phyloP scores from a whole-genome alignment of 1,140 invertebrate species.

The Drosophila ohnishii region DNA sequence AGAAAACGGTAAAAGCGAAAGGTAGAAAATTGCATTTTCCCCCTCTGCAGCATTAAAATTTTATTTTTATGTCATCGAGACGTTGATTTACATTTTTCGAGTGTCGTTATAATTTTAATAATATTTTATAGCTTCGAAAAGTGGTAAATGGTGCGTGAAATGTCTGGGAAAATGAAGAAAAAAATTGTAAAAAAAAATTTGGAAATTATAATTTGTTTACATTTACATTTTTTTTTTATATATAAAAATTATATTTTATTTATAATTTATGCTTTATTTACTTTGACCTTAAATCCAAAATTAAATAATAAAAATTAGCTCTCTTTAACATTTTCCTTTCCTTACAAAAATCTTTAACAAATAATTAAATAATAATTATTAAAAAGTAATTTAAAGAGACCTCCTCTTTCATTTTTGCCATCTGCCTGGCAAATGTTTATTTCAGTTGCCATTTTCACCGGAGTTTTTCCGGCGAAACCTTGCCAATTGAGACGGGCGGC shows the following conservation, averaged over 20 bases:
- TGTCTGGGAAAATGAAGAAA: constrained; percentile 5
- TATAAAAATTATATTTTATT: no score
- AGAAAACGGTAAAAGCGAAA: constrained; percentile 5
- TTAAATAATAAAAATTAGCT: no score
- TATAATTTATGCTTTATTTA: no score
- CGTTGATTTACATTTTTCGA: constrained; percentile 77
- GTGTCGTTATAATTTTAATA: constrained; percentile 76
- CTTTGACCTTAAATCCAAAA: no score
- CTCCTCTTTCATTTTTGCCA: neutral
- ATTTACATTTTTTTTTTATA: no score
- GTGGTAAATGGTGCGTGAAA: constrained; percentile 75
- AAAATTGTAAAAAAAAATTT: no score
- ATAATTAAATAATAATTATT: neutral
- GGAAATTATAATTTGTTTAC: neutral
- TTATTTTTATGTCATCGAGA: constrained; percentile 83
- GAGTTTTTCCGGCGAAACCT: constrained; percentile 15
- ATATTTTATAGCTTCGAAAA: constrained; percentile 80
- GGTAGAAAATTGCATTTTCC: constrained; percentile 10
- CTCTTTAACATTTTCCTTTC: no score
- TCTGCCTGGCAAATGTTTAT: constrained; percentile 6
- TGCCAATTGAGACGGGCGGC: constrained; percentile 25
- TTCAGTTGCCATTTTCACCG: constrained; percentile 31
- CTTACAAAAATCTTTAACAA: neutral
- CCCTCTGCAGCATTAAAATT: constrained; percentile 75
- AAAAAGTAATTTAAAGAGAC: neutral